Base-by-base conservation (phyloP, 2,888 invertebrate genomes). In the Ferdinandea cuprea region DNA sequence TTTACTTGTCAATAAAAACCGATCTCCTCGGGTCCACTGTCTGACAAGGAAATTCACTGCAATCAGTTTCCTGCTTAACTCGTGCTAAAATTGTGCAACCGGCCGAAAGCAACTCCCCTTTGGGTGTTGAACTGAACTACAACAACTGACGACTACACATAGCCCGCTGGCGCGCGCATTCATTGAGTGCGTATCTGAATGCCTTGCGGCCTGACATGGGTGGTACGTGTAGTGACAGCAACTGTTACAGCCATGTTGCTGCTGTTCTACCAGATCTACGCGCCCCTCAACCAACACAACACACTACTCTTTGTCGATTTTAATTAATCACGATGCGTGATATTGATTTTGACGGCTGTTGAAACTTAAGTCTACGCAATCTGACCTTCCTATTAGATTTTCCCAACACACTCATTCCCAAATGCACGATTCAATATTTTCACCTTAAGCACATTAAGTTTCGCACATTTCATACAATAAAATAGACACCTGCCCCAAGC, bases 321-420 rank as follows among this genome's bases (percentile, higher is more conserved):
- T 80, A 80, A 80, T 80, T 80, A 74, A 80, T 80, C 80, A 80
- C 80, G 69, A 80, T 80, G 80, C 74, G 80, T 80, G 69, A 73
- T 80, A 74, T 74, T 80, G 73, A 80, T 80, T 74, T 74, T 69
- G 59, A 74, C 63, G 69, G n/a, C n/a, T n/a, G n/a, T n/a, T n/a
- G n/a, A n/a, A n/a, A n/a, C n/a, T n/a, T n/a, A n/a, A n/a, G n/a
- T n/a, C n/a, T n/a, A n/a, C n/a, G n/a, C n/a, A n/a, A n/a, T n/a
- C n/a, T n/a, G n/a, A n/a, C n/a, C n/a, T n/a, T n/a, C n/a, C n/a
- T n/a, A n/a, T n/a, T n/a, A n/a, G n/a, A n/a, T n/a, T n/a, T n/a
- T n/a, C n/a, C n/a, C n/a, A n/a, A n/a, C n/a, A n/a, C n/a, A n/a
- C n/a, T n/a, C n/a, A n/a, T n/a, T n/a, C n/a, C n/a, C n/a, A n/a